A percentile compares a stretch with the other conserved stretches of the same genome.
Evolutionary conservation across 2,888 invertebrate genomes (phyloP).

Genomic region (Mesoligia furuncula): DNA sequence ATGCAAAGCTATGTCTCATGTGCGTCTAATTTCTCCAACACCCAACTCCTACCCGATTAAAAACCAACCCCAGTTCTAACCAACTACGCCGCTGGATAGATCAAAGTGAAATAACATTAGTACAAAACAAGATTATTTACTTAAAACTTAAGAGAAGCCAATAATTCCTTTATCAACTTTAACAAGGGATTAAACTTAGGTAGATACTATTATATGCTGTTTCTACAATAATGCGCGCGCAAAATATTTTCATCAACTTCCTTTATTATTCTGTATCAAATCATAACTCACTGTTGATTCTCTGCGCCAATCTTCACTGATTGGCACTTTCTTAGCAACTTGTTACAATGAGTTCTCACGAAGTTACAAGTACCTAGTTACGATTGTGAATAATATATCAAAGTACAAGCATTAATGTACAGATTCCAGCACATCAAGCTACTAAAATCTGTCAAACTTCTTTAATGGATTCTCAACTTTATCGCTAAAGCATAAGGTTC

Average conservation of each 20-base stretch:
- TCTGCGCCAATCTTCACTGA: too few species aligned
- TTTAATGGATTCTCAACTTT: too few species aligned
- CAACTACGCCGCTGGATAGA: neutral
- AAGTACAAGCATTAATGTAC: neutral
- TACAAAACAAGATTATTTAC: neutral
- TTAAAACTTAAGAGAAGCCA: neutral
- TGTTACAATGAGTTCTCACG: neutral
- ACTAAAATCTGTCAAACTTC: too few species aligned
- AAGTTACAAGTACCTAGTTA: conserved; percentile 18
- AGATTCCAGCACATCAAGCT: too few species aligned
- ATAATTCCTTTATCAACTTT: neutral
- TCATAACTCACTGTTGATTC: neutral
- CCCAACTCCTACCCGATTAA: neutral
- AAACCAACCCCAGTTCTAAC: neutral
- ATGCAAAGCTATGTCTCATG: neutral
- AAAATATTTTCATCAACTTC: neutral
- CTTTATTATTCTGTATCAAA: neutral
- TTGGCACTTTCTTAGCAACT: neutral
- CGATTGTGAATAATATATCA: conserved; percentile 20
- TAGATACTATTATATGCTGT: neutral
- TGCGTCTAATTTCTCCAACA: neutral
- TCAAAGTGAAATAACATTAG: neutral
- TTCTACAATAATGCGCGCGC: neutral
- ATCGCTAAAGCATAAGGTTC: too few species aligned
- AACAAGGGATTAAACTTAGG: neutral